These are phyloP conservation scores for Ellobius talpinus DNA, from an alignment of 2,113 vertebrate genomes.

Conservation along the genomic window DNA sequence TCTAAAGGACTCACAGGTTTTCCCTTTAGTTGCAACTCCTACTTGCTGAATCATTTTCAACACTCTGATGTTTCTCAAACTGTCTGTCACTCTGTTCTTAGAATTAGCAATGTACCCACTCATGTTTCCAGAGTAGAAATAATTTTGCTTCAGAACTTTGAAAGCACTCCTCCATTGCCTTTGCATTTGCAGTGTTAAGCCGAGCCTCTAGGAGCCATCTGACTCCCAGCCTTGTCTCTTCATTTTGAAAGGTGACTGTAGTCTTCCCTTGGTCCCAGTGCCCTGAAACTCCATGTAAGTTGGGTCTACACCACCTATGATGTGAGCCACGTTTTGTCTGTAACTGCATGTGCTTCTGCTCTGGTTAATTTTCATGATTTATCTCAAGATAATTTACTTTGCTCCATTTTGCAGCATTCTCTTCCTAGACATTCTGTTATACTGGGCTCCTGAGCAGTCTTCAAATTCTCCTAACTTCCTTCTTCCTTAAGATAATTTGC, in stretches of 20 bases:
- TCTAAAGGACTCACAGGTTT: neutral
- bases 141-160: neutral
- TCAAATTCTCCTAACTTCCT: conserved; percentile 13
- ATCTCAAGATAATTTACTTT: neutral
- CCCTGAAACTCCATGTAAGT: neutral
- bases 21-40: neutral
- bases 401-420: neutral
- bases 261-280: neutral
- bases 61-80: neutral
- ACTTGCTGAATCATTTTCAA: neutral
- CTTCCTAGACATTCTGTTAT: conserved; percentile 9
- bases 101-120: neutral
- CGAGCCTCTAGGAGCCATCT: neutral
- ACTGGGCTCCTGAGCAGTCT: conserved; percentile 5
- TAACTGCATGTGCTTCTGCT: neutral
- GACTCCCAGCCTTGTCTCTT: neutral
- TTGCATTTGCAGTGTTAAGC: neutral
- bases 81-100: neutral
- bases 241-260: neutral
- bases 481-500: neutral
- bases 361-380: neutral
- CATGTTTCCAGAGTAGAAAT: neutral
- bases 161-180: neutral
- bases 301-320: too few species aligned
- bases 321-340: neutral